Percentiles rank a stretch among this genome's conserved stretches.
Evolutionary conservation across 1,140 invertebrate species (phyloP).

Genomic region (Prorops nasuta): DNA sequence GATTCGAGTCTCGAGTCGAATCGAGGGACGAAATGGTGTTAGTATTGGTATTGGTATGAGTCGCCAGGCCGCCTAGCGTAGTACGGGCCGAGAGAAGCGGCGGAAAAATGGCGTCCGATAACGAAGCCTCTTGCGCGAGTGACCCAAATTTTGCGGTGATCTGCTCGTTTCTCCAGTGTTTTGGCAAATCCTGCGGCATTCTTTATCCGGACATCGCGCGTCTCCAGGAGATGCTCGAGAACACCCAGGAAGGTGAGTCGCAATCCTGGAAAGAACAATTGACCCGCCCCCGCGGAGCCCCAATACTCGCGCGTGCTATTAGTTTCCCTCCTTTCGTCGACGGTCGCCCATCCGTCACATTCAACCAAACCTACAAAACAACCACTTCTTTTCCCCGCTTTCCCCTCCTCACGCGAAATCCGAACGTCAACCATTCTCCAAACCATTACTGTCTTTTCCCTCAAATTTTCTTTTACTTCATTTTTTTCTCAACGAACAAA

Average conservation of each 20-base stretch:
- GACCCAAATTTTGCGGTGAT: constrained; percentile 95
- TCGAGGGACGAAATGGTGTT: not conserved
- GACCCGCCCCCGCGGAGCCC: constrained; percentile 32
- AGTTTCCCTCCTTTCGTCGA: constrained; percentile 13
- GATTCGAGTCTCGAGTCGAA: not conserved
- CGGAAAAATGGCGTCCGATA: constrained; percentile 78
- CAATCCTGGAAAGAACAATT: constrained; percentile 7
- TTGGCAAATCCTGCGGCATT: constrained; percentile 78
- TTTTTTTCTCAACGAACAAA: no score
- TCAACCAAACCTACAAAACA: no score
- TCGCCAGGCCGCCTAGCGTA: constrained; percentile 36
- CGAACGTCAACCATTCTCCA: no score
- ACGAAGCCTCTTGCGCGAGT: constrained; percentile 82
- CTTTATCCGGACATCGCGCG: constrained; percentile 73
- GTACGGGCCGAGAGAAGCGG: constrained; percentile 30
- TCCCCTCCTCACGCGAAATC: not conserved
- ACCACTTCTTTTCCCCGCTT: no score
- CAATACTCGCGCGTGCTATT: constrained; percentile 25
- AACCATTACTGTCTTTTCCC: no score
- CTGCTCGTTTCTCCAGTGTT: constrained; percentile 89
- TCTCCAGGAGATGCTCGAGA: constrained; percentile 85
- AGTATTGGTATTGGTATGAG: constrained; percentile 16
- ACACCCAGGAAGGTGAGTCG: constrained; percentile 77
- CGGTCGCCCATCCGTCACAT: no score
- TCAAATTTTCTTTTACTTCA: no score